Conservation (phyloP, 2,797 vertebrate species). For the Characodon lateralis region DNA sequence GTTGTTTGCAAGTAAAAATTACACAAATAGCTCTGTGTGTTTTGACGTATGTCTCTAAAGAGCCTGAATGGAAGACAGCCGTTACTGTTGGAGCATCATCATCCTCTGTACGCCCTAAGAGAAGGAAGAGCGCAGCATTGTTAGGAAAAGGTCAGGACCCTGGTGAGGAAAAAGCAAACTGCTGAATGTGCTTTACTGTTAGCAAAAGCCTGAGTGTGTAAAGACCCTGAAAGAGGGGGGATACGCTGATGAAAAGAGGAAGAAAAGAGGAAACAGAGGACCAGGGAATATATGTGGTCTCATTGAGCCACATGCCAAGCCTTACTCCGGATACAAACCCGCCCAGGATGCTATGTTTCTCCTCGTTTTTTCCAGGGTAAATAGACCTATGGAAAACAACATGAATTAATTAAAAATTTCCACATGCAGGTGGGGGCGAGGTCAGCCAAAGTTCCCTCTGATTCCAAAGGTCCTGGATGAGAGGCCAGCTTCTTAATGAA, state of each 20-base stretch:
- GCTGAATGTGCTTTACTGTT: conserved; percentile 59
- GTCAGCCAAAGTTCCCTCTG: conserved; percentile 53
- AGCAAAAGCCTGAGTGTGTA: conserved; percentile 18
- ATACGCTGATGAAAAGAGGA: conserved; percentile 28
- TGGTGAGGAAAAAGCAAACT: conserved; percentile 29
- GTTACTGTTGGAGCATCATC: conserved; percentile 26
- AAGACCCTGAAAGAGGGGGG: conserved; percentile 22
- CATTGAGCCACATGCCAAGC: conserved; percentile 60
- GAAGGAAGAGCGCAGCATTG: conserved; percentile 49
- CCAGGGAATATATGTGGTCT: conserved; percentile 57
- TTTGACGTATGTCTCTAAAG: conserved; percentile 24
- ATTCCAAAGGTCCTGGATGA: conserved; percentile 34
- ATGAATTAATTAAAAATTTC: conserved; percentile 66
- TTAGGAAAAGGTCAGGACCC: conserved; percentile 42
- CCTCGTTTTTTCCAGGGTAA: conserved; percentile 36
- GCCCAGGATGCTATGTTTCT: conserved; percentile 45
- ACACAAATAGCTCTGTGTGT: conserved; percentile 57
- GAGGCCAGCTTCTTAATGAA: conserved; percentile 36
- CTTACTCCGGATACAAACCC: conserved; percentile 63
- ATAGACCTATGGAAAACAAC: conserved; percentile 55
- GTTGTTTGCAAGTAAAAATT: conserved; percentile 48
- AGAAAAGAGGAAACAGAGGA: conserved; percentile 40
- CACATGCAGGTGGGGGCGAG: conserved; percentile 55
- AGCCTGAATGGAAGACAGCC: conserved; percentile 54
- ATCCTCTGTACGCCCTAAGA: conserved; percentile 50